Base-by-base conservation (phyloP, 2,888 invertebrate genomes). In the Erpobdella octoculata region DNA sequence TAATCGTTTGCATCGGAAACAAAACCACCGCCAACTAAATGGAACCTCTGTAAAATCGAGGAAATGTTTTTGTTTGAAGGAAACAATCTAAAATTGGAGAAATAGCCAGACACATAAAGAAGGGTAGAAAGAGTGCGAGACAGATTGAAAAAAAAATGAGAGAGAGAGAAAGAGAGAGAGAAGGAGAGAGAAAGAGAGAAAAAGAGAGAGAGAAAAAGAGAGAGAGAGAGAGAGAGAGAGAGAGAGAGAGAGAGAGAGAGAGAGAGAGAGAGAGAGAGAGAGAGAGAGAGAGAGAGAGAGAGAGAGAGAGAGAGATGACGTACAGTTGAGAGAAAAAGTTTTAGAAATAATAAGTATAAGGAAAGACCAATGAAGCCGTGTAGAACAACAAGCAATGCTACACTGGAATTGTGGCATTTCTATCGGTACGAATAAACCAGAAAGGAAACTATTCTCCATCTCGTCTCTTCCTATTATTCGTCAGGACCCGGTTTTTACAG, bases 71-170 rank as follows among this genome's bases (percentile, higher is more conserved):
- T n/a, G n/a, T n/a, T n/a, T n/a, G n/a, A n/a, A n/a, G n/a, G n/a
- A n/a, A n/a, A n/a, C n/a, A n/a, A n/a, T n/a, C n/a, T n/a, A n/a
- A n/a, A n/a, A n/a, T n/a, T n/a, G n/a, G n/a, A n/a, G n/a, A n/a
- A n/a, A n/a, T n/a, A n/a, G n/a, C n/a, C n/a, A n/a, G n/a, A n/a
- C n/a, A n/a, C n/a, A n/a, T n/a, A n/a, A 41, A 15, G 46, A n/a
- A 41, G n/a, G n/a, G 12, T 41, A 41, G n/a, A 41, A 41, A 41
- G n/a, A 41, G 46, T 15, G 46, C 12, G 46, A 41, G n/a, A 41
- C 12, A 41, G 79, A 81, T 67, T 81, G 79, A 0, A 31, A 5
- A 8, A 25, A 64, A 36, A 25, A n/a, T 35, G 21, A 35, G 65
- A 35, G 6, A 66, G 38, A 33, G 66, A 64, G 31, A 64, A 8